Evolutionary conservation across 2,113 vertebrate species (phyloP), one percentile per base, ranked within the genome.

Genomic region (Percina caprodes): DNA sequence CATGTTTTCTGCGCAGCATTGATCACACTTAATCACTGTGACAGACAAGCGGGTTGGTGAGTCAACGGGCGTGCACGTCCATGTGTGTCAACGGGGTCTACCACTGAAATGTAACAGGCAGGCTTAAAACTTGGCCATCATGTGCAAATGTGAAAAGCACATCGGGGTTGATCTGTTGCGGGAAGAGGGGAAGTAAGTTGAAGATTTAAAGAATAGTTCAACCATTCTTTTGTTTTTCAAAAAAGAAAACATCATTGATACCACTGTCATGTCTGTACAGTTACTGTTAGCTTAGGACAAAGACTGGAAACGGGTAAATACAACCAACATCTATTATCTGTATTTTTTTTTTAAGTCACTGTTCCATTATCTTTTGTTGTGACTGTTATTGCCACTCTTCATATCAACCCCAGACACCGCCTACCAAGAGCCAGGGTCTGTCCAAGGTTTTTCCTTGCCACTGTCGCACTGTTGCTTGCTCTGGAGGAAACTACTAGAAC

Each of bases 1-100:
- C 35, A n/a, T 30, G 67, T 80, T 69, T 62, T 69, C 74, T 10
- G 42, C 12, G 55, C 82, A 61, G 80, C 77, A 60, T 84, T 86
- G 71, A 87, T 84, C 61, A 54, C 63, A 61, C 42, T 82, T 81
- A 83, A 85, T 89, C 80, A n/a, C 71, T 33, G 67, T 77, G 84
- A 83, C 88, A 91, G 84, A 84, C 51, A 12, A 86, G 75, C 65
- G 76, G 84, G 78, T 87, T 78, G 86, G 68, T 84, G 84, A 89
- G 84, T 90, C 88, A 91, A 84, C 33, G 16, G 83, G 69, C 49
- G 69, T 39, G 33, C 70, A 60, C 4, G 67, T 72, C 76, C 39
- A 12, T 74, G 24, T 82, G 77, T 88, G 83, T 86, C 62, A 54
- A 48, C 21, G 51, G 52, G 82, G 46, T 76, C 66, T 58, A 33